Conservation (phyloP, 1,140 invertebrate genomes). For the Stegodyphus dumicola region DNA sequence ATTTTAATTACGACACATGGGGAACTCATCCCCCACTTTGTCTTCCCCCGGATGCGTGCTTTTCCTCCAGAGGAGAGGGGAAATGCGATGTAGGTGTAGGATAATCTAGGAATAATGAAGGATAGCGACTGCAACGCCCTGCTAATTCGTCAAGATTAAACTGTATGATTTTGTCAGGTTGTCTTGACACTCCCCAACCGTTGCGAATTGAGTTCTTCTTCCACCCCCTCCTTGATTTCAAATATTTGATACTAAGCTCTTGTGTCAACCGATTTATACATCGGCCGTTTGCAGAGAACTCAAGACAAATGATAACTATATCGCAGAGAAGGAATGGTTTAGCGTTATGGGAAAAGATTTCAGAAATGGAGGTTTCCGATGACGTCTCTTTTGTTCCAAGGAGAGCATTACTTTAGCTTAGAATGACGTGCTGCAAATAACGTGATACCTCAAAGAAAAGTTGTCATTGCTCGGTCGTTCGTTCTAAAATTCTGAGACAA, state of each 20-base stretch:
- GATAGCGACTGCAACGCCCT: conserved; percentile 32
- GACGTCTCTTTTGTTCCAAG: background rate
- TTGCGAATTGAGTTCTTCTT: conserved; percentile 32
- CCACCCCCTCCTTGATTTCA: background rate
- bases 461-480: too few species aligned
- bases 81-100: conserved; percentile 35
- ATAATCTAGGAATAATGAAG: conserved; percentile 55
- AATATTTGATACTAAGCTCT: conserved; percentile 27
- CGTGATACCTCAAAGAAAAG: background rate
- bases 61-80: background rate
- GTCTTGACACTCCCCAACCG: conserved; percentile 34
- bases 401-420: too few species aligned
- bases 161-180: conserved; percentile 42
- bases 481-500: too few species aligned
- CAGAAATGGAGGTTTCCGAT: conserved; percentile 3
- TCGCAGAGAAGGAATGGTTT: conserved; percentile 3
- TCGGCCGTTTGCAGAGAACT: background rate
- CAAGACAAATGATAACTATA: conserved; percentile 26
- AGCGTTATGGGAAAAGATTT: conserved; percentile 1
- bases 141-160: conserved; percentile 58
- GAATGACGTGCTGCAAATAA: background rate
- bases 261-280: conserved; percentile 31
- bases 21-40: background rate
- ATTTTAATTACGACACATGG: conserved; percentile 56
- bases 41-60: background rate